A percentile compares a stretch with the other conserved stretches of the same genome.
These are phyloP conservation scores for Corbicula japonica DNA, from an alignment of 2,888 invertebrate species.

Conservation along the genomic window DNA sequence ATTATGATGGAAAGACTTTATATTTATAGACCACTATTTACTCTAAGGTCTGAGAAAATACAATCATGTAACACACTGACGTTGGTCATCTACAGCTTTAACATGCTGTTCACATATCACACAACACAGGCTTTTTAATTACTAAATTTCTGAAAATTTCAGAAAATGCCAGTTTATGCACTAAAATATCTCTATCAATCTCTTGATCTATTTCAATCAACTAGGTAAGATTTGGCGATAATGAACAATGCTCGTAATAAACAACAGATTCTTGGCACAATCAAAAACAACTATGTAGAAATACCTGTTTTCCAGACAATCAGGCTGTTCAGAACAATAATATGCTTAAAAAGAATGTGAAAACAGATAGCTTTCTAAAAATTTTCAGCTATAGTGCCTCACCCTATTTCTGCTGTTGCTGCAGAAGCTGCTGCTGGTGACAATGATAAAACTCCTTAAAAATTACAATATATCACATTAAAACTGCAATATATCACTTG, in stretches of 20 bases:
- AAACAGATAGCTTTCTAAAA: no score
- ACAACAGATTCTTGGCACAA: neutral
- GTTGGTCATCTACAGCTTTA: neutral
- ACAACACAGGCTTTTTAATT: neutral
- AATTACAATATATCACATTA: no score
- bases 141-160: neutral
- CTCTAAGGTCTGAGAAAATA: neutral
- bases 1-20: neutral
- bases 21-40: neutral
- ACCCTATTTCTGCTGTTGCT: no score
- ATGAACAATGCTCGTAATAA: no score
- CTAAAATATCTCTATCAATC: neutral
- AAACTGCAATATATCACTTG: no score
- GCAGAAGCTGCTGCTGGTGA: no score
- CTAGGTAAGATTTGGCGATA: no score
- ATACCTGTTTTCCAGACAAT: neutral
- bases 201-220: no score
- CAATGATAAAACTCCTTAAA: no score
- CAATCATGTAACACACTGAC: neutral
- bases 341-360: no score
- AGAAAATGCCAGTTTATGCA: neutral
- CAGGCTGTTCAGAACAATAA: no score
- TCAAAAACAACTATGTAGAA: neutral
- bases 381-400: no score
- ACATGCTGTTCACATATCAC: neutral